Base-by-base conservation (phyloP, 2,888 invertebrate species). In the Aleiodes testaceus region DNA sequence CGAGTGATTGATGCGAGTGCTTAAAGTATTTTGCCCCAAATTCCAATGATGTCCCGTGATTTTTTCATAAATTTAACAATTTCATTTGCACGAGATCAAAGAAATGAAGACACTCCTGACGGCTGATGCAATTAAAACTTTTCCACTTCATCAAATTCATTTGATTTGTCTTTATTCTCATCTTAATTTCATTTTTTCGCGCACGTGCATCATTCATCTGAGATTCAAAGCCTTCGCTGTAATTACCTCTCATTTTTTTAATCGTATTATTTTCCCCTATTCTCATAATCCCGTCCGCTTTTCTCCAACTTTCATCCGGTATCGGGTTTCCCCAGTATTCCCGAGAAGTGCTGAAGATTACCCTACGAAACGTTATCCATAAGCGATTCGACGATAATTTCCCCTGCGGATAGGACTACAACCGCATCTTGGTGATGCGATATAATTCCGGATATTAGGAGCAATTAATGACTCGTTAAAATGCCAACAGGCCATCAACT, bases 121-220 rank as follows among this genome's bases (percentile, higher is more conserved):
- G 79, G 76, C 73, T 78, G 80, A 81, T 77, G 81, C 81, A 85
- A 85, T 84, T 85, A 84, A 84, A 85, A 85, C 81, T 85, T 85
- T 82, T 80, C 84, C 79, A 82, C 84, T 84, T 80, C 74, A 75
- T 36, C 20, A 47, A 20, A 70, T 18, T 6, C 78, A 73, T 79
- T 81, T 83, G 82, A 84, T 84, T 81, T 82, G 78, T 80, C 82
- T 85, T 81, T 84, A 82, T 81, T 82, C 75, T 64, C 72, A 74
- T 76, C 75, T 76, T 70, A 53, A 73, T 78, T 73, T 72, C 42
- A 26, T 50, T 63, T 70, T 69, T 44, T 59, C 50, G 44, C 44
- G 44, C 59, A 49, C 59, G 66, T 61, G 42, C 22, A 59, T 72
- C 68, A 72, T 71, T 64, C 67, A 71, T 64, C 68, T 6, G 12